A percentile compares a stretch with the other conserved stretches of the same genome.
Conservation (phyloP, 2,797 vertebrate species). For the Miichthys miiuy region DNA sequence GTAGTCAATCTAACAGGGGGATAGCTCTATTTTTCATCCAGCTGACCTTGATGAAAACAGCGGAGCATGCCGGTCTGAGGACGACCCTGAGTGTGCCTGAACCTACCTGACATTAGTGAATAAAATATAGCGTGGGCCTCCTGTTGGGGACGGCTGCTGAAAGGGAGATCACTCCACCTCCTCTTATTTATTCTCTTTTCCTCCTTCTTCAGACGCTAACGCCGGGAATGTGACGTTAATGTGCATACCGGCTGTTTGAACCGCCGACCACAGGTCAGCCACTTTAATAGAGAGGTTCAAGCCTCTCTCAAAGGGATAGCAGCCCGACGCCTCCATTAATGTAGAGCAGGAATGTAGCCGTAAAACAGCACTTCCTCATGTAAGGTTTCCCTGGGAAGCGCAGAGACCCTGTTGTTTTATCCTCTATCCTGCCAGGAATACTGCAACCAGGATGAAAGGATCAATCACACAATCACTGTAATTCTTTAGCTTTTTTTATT, state of each 20-base stretch:
- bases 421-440: constrained; percentile 41
- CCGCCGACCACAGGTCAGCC: constrained; percentile 82
- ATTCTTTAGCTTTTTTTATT: constrained; percentile 20
- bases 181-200: constrained; percentile 81
- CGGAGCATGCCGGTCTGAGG: constrained; percentile 57
- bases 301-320: constrained; percentile 82
- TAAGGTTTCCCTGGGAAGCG: constrained; percentile 72
- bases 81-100: constrained; percentile 71
- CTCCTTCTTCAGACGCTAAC: constrained; percentile 71
- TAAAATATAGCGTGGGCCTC: constrained; percentile 80
- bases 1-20: constrained; percentile 52
- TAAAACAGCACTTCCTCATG: constrained; percentile 83
- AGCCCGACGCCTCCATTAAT: constrained; percentile 84
- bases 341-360: constrained; percentile 83
- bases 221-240: constrained; percentile 78
- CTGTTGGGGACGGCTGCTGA: constrained; percentile 76
- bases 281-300: constrained; percentile 86
- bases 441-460: constrained; percentile 31
- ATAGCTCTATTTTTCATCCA: constrained; percentile 70
- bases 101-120: constrained; percentile 84
- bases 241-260: constrained; percentile 83
- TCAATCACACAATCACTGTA: constrained; percentile 25
- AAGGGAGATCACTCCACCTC: constrained; percentile 79
- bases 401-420: constrained; percentile 60
- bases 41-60: constrained; percentile 74